These are phyloP conservation scores for Alloscopus bannaensis DNA, from an alignment of 2,888 invertebrate species.

Conservation along the genomic window DNA sequence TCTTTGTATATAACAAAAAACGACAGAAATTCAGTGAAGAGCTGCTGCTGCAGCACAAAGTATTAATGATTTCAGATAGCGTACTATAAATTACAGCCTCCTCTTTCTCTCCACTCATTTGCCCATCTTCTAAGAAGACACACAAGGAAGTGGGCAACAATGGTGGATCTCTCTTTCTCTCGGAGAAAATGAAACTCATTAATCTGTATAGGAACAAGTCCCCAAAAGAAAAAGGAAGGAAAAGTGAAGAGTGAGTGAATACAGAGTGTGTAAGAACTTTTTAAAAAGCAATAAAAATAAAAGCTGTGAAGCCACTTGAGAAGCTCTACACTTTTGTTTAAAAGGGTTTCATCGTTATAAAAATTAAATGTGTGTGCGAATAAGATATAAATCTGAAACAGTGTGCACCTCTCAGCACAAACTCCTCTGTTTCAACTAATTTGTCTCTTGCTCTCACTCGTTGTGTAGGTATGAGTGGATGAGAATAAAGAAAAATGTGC, in stretches of 20 bases:
- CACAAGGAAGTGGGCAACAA: conserved; percentile 43
- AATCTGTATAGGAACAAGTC: conserved; percentile 37
- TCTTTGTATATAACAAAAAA: no score
- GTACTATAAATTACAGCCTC: no score
- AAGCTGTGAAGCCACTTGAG: conserved; percentile 48
- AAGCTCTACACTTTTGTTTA: conserved; percentile 18
- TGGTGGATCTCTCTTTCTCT: conserved; percentile 10
- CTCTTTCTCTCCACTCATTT: neutral
- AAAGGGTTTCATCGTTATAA: conserved; percentile 1
- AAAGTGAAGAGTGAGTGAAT: conserved; percentile 20
- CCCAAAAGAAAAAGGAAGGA: conserved; percentile 18
- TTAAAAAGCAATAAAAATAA: conserved; percentile 52
- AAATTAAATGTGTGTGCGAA: no score
- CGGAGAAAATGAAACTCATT: conserved; percentile 58
- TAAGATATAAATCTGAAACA: no score
- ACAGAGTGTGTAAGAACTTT: conserved; percentile 34
- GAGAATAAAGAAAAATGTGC: conserved; percentile 39
- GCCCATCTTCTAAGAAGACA: neutral
- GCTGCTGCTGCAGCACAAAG: no score
- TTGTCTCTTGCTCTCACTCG: no score
- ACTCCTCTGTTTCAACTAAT: conserved; percentile 59
- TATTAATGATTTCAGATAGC: no score
- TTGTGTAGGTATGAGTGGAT: no score
- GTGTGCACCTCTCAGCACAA: no score
- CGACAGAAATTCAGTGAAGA: no score